Evolutionary conservation across 37 sponge, comb jelly and placozoan species (phyloP).

Genomic region (Hexactinellida sp.): DNA sequence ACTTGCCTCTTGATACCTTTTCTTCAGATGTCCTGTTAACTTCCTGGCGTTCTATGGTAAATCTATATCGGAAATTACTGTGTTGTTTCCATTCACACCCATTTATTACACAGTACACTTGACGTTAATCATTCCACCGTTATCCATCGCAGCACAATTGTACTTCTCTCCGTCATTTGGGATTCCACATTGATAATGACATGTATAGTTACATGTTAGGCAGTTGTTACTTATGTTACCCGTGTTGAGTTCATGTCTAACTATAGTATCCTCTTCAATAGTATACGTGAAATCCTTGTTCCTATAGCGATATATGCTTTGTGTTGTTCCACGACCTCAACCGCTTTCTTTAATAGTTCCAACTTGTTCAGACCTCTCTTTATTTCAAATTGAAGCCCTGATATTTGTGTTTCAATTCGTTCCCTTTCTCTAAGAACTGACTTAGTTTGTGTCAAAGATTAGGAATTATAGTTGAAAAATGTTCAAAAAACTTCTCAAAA

Average conservation of each 20-base stretch:
- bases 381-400: neutral
- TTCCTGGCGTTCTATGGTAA: neutral
- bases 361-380: neutral
- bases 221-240: constrained; percentile 23
- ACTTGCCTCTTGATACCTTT: neutral
- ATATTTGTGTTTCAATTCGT: neutral
- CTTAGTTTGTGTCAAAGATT: neutral
- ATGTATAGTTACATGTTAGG: constrained; percentile 22
- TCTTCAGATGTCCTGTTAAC: neutral
- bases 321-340: neutral
- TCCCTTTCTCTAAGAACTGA: neutral
- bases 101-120: neutral
- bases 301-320: neutral
- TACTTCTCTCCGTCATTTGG: constrained; percentile 20
- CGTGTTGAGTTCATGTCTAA: neutral
- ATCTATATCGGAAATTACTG: neutral
- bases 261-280: neutral
- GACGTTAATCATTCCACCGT: neutral
- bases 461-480: neutral
- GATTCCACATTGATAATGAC: constrained; percentile 15
- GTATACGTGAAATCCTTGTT: constrained; percentile 21
- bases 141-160: constrained; percentile 22
- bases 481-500: neutral
- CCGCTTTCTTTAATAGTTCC: neutral
- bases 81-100: neutral